A percentile compares a stretch with the other conserved stretches of the same genome.
phyloP scores from a whole-genome alignment of 2,797 vertebrate species.

The Neosilurus mollespiculum region DNA sequence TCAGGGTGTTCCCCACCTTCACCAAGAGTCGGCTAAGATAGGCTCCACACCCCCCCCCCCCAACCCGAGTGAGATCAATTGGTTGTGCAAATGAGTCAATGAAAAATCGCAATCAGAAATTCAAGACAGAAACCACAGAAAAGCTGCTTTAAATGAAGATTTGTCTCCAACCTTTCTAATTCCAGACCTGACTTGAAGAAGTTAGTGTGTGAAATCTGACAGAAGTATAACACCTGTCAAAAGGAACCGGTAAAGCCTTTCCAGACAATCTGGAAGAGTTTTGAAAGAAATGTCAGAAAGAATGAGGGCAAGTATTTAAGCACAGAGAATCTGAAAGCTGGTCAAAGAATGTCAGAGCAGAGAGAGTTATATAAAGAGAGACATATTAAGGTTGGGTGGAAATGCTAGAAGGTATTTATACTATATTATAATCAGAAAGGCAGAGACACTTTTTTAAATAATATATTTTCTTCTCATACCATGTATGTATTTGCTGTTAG shows the following conservation, averaged over 20 bases:
- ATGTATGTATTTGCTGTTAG: neutral
- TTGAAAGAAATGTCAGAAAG: constrained; percentile 11
- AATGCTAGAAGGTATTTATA: neutral
- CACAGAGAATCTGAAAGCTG: neutral
- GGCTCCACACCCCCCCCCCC: no score
- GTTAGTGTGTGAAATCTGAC: neutral
- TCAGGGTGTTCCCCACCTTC: no score
- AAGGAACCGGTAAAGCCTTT: no score
- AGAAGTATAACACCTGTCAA: neutral
- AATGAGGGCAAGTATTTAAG: neutral
- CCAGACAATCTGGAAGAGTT: constrained; percentile 6
- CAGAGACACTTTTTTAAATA: neutral
- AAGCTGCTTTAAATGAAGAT: neutral
- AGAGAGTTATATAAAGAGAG: neutral
- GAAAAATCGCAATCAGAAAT: neutral
- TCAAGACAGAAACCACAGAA: neutral
- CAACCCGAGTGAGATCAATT: no score
- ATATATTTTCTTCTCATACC: neutral
- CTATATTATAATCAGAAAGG: neutral
- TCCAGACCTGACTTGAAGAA: neutral
- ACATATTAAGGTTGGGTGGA: neutral
- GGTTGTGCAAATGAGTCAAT: no score
- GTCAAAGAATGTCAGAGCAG: neutral
- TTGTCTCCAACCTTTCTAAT: neutral
- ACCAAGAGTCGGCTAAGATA: no score